Conservation (phyloP, 2,888 invertebrate genomes). For the Yponomeuta plumbellus region DNA sequence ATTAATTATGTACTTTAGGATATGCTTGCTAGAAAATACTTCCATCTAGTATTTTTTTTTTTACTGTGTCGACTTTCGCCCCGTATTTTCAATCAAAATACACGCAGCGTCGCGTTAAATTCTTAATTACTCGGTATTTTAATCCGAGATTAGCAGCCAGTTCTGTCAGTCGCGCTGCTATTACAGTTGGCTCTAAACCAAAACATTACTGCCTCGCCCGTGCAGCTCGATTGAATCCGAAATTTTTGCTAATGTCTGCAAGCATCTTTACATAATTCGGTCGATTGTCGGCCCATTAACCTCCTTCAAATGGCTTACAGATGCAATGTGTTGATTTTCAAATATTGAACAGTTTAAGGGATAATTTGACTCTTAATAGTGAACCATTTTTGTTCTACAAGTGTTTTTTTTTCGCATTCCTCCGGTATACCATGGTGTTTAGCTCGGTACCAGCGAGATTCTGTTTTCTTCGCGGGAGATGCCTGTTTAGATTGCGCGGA, state of each 20-base stretch:
- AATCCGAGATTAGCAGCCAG: conserved; percentile 43
- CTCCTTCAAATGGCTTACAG: background rate
- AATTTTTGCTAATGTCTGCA: background rate
- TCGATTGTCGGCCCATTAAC: background rate
- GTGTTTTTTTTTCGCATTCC: too few relatives aligned
- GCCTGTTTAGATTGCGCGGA: too few relatives aligned
- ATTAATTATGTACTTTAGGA: too few relatives aligned
- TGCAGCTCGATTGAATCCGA: background rate
- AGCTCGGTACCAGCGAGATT: too few relatives aligned
- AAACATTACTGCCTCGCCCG: conserved; percentile 31
- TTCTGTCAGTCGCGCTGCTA: conserved; percentile 32
- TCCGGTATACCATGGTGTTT: too few relatives aligned
- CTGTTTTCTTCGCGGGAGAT: too few relatives aligned
- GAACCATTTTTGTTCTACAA: too few relatives aligned
- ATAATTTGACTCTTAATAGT: too few relatives aligned
- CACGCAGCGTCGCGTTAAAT: background rate
- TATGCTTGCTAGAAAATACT: too few relatives aligned
- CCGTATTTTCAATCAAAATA: background rate
- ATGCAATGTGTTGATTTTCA: background rate
- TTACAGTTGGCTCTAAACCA: conserved; percentile 54
- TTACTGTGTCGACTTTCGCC: background rate
- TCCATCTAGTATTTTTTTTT: too few relatives aligned
- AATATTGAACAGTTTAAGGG: too few relatives aligned
- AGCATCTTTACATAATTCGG: background rate
- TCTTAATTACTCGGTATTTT: conserved; percentile 23